Percentiles rank a stretch among this genome's conserved stretches.
phyloP scores from a whole-genome alignment of 2,797 vertebrate species.

The Hydrophis major region DNA sequence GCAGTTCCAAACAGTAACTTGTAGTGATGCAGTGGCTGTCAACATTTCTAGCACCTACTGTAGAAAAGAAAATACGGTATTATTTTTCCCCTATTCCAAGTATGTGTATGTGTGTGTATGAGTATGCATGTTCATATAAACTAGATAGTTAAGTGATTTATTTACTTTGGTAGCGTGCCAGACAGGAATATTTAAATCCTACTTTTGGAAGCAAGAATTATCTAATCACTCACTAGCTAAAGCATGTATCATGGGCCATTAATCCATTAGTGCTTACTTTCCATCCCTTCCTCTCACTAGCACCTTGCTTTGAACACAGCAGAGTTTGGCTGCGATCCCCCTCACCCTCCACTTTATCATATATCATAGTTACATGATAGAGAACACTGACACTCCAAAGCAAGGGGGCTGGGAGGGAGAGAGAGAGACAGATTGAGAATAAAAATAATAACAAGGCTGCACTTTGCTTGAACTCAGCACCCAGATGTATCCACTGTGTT shows the following conservation, averaged over 20 bases:
- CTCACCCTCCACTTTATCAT: slow-evolving; percentile 71
- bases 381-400: slow-evolving; percentile 67
- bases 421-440: neutral
- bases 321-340: slow-evolving; percentile 67
- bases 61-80: slow-evolving; percentile 43
- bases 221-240: slow-evolving; percentile 76
- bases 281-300: slow-evolving; percentile 72
- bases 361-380: slow-evolving; percentile 73
- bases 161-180: slow-evolving; percentile 74
- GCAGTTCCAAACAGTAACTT: slow-evolving; percentile 54
- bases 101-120: neutral
- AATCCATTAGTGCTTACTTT: slow-evolving; percentile 77
- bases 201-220: slow-evolving; percentile 76
- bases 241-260: slow-evolving; percentile 75
- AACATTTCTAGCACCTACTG: slow-evolving; percentile 59
- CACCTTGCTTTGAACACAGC: slow-evolving; percentile 74
- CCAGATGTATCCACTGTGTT: slow-evolving; percentile 63
- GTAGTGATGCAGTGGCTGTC: slow-evolving; percentile 32
- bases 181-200: slow-evolving; percentile 74
- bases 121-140: slow-evolving; percentile 44
- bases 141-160: slow-evolving; percentile 68
- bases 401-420: neutral
- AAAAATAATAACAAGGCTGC: slow-evolving; percentile 60
- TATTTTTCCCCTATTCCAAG: neutral
- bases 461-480: slow-evolving; percentile 79